A percentile compares a stretch with the other conserved stretches of the same genome.
phyloP scores from a whole-genome alignment of 2,888 invertebrate genomes.

The Caenorhabditis panamensis region DNA sequence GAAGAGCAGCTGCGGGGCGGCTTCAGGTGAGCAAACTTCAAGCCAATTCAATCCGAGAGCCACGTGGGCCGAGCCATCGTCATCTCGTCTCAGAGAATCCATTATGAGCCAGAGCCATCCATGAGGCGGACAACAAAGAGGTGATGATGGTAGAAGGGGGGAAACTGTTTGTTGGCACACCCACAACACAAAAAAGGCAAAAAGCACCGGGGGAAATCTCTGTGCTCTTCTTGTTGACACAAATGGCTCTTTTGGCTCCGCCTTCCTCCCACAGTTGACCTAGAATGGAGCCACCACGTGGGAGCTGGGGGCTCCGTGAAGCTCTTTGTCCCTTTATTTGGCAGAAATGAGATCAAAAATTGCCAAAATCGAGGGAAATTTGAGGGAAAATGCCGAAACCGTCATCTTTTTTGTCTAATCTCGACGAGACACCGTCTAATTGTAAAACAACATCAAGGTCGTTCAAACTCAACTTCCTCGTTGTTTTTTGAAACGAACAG shows the following conservation, averaged over 20 bases:
- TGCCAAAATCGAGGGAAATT: neutral
- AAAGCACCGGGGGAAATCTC: conserved; percentile 11
- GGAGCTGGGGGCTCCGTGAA: neutral
- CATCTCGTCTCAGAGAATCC: too few species aligned
- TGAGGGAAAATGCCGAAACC: neutral
- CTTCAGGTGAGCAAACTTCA: conserved; percentile 51
- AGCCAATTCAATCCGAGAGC: too few species aligned
- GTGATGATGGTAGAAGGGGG: too few species aligned
- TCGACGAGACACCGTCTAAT: neutral
- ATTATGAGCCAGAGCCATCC: too few species aligned
- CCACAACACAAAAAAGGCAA: conserved; percentile 35
- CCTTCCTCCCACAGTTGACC: conserved; percentile 1
- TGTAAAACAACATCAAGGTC: conserved; percentile 2
- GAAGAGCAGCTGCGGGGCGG: conserved; percentile 16
- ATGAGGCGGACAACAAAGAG: conserved; percentile 30
- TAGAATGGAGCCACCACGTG: neutral
- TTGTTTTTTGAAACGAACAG: too few species aligned
- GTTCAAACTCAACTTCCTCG: neutral
- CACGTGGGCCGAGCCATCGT: neutral
- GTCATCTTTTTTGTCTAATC: too few species aligned
- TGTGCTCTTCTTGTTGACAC: too few species aligned
- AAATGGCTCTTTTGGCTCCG: too few species aligned
- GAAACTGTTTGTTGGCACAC: too few species aligned
- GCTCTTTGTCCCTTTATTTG: neutral
- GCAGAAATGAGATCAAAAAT: conserved; percentile 1